phyloP scores from a whole-genome alignment of 2,888 invertebrate species.

The Parochlus steinenii region DNA sequence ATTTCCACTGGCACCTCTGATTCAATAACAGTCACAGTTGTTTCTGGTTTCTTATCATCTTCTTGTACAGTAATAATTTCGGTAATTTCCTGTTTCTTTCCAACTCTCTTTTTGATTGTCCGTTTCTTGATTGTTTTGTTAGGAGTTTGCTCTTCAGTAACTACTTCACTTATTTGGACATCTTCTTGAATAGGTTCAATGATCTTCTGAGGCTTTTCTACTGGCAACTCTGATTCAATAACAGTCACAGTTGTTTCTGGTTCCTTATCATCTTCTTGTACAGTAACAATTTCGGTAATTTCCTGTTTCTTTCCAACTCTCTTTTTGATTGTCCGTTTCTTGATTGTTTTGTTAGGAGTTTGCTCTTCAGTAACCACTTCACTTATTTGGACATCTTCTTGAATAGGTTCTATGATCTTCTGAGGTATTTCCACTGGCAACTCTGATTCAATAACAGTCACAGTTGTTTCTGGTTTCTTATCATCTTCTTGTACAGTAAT shows the following conservation, averaged over 20 bases:
- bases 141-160: conserved; percentile 23
- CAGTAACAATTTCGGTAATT: conserved; percentile 20
- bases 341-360: conserved; percentile 17
- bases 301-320: conserved; percentile 21
- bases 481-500: conserved; percentile 22
- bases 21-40: conserved; percentile 23
- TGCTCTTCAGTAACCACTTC: conserved; percentile 7
- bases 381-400: conserved; percentile 12
- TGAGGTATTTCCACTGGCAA: conserved; percentile 15
- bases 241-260: conserved; percentile 23
- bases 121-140: conserved; percentile 24
- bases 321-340: conserved; percentile 19
- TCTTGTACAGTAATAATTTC: conserved; percentile 25
- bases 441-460: conserved; percentile 15
- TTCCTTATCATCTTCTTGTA: conserved; percentile 21
- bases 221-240: conserved; percentile 15
- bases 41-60: conserved; percentile 23
- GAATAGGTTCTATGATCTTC: conserved; percentile 14
- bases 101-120: conserved; percentile 22
- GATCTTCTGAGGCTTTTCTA: conserved; percentile 16
- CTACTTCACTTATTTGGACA: conserved; percentile 17
- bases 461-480: conserved; percentile 19
- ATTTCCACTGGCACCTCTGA: conserved; percentile 21
- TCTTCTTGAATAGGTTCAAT: conserved; percentile 18
- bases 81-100: conserved; percentile 21